phyloP scores from a whole-genome alignment of 1,140 invertebrate species.

The Drosophila lowei region DNA sequence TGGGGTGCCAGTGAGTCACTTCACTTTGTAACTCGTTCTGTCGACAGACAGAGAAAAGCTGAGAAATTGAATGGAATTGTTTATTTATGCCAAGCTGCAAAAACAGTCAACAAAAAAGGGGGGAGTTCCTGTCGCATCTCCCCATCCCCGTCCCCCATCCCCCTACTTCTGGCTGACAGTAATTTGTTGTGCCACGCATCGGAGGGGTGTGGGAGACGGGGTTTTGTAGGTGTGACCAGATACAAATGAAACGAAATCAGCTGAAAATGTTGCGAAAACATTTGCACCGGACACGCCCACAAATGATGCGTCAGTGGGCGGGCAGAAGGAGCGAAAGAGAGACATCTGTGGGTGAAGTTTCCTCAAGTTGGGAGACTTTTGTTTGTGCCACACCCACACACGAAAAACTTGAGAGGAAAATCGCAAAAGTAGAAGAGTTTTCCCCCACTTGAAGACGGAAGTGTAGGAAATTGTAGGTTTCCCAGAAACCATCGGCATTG shows the following conservation, averaged over 20 bases:
- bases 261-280: constrained; percentile 47
- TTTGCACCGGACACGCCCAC: constrained; percentile 39
- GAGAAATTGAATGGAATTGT: constrained; percentile 77
- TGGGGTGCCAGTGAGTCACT: constrained; percentile 18
- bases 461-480: constrained; percentile 1
- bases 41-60: constrained; percentile 63
- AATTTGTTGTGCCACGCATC: constrained; percentile 79
- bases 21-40: constrained; percentile 67
- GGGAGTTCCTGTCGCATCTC: constrained; percentile 14
- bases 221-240: constrained; percentile 69
- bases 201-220: constrained; percentile 29
- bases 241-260: constrained; percentile 76
- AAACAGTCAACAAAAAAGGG: constrained; percentile 1
- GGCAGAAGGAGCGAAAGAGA: no score
- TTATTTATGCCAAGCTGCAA: constrained; percentile 71
- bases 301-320: constrained; percentile 53
- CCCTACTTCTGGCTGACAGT: constrained; percentile 10
- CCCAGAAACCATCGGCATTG: not conserved
- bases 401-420: constrained; percentile 27
- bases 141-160: not conserved
- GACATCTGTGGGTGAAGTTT: constrained; percentile 14
- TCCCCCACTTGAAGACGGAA: constrained; percentile 3
- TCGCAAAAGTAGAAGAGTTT: constrained; percentile 17
- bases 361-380: constrained; percentile 28
- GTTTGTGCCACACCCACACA: constrained; percentile 35